A percentile compares a stretch with the other conserved stretches of the same genome.
These are phyloP conservation scores for Saguinus midas DNA, from an alignment of 2,113 vertebrate species.

Conservation along the genomic window DNA sequence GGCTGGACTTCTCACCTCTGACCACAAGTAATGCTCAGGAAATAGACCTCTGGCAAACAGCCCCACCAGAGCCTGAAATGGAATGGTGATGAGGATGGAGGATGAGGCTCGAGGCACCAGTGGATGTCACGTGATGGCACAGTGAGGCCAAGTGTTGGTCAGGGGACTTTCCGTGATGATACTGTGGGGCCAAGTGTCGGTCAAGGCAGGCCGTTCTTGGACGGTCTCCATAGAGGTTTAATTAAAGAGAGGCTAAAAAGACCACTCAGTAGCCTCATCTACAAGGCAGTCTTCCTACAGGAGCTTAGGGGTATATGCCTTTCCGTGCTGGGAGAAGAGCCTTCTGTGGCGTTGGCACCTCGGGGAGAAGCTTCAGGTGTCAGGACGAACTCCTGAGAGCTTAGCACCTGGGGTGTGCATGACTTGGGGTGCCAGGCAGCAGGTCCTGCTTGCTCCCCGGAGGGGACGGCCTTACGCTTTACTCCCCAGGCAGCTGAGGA, in stretches of 20 bases:
- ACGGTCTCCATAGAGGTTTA: neutral
- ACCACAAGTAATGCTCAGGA: neutral
- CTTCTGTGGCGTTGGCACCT: neutral
- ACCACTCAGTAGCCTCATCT: neutral
- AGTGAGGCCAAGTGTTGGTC: neutral
- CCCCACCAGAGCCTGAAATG: neutral
- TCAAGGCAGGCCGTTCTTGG: neutral
- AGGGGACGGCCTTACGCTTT: neutral
- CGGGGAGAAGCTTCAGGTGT: neutral
- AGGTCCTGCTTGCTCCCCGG: fast-evolving
- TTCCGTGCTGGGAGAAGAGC: fast-evolving
- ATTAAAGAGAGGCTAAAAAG: neutral
- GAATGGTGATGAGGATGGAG: fast-evolving
- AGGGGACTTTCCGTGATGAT: neutral
- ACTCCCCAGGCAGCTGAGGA: neutral
- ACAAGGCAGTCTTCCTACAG: neutral
- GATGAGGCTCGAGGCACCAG: neutral
- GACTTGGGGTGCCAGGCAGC: neutral
- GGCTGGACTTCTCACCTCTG: neutral
- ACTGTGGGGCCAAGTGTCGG: neutral
- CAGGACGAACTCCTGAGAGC: neutral
- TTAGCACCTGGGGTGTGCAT: fast-evolving
- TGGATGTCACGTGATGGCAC: neutral
- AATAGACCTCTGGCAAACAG: neutral
- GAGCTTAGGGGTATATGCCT: neutral